Base-by-base conservation (phyloP, 2,113 vertebrate genomes). In the Dendropsophus ebraccatus region DNA sequence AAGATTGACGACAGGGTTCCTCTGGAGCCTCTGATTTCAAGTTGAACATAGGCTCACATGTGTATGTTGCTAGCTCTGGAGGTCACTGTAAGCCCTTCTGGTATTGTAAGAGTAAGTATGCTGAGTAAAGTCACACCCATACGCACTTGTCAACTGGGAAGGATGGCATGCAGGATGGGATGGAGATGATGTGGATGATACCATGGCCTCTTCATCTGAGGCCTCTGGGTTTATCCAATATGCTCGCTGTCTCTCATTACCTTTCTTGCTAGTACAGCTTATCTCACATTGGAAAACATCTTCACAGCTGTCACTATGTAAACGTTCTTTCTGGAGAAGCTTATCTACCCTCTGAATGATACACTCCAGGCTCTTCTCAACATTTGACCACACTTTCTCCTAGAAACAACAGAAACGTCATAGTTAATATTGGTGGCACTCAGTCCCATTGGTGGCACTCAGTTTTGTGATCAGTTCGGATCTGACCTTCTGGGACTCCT, bases 341-440 rank as follows among this genome's bases (percentile, higher is more conserved):
- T 98, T 97, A 94, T 98, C 98, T 23, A 99, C 97, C 4, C 96
- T 94, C 93, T 99, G 96, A 88, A 99, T 97, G 90, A 99, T 97
- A 88, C 98, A 99, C 92, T 99, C 98, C 90, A 99, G 94, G 88
- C 97, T 99, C 90, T 99, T 99, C 87, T 99, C 98, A 7, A 99
- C 98, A 10, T 99, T 99, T 88, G 96, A 83, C 98, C 98, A 99
- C 78, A 99, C 96, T 69, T 98, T 99, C 93, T 99, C 97, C 98
- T 99, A 91, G 91, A 90, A 88, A 83, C 83, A 88, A 70, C 89
- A 83, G 35, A 72, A 56, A 86, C 23, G 1, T 67, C 2, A 2
- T 65, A 16, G 9, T 11, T 41, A 41, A 23, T 67, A 67, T 67
- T 5, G 13, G 2, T 32, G 28, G 5, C 1, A n/a, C n/a, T n/a